Conservation (phyloP, 2,888 invertebrate genomes). For the Drosophila tripunctata region DNA sequence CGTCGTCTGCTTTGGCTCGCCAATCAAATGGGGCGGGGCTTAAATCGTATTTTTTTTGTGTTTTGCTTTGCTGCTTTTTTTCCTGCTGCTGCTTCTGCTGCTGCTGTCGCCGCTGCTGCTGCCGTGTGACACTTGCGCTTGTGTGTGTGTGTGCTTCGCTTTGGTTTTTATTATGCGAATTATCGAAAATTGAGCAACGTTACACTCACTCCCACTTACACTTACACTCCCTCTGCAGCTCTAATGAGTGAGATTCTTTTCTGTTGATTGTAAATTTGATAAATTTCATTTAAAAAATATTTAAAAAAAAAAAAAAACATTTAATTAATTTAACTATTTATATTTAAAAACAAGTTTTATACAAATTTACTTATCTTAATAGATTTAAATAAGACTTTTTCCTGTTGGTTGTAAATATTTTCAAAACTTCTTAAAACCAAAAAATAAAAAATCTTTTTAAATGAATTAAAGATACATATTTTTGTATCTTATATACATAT, state of each 20-base stretch:
- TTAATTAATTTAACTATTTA: not conserved
- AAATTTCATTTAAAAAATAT: not conserved
- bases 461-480: too few relatives aligned
- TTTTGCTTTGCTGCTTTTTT: conserved; percentile 52
- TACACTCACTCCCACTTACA: not conserved
- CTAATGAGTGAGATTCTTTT: conserved; percentile 37
- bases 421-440: too few relatives aligned
- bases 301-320: not conserved
- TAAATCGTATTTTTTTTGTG: conserved; percentile 63
- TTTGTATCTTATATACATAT: too few relatives aligned
- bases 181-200: conserved; percentile 75
- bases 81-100: conserved; percentile 29
- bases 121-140: conserved; percentile 69
- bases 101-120: conserved; percentile 38
- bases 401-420: too few relatives aligned
- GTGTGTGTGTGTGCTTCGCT: conserved; percentile 33
- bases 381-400: too few relatives aligned
- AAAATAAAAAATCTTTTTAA: too few relatives aligned
- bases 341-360: too few relatives aligned
- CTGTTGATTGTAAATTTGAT: conserved; percentile 1
- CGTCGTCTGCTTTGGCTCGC: conserved; percentile 73
- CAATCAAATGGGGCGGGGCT: conserved; percentile 84
- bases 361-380: too few relatives aligned
- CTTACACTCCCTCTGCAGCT: conserved; percentile 3
- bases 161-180: conserved; percentile 71